Evolutionary conservation across 1,140 invertebrate species (phyloP), one percentile per base, ranked within the genome.

Genomic region (Cotesia typhae): DNA sequence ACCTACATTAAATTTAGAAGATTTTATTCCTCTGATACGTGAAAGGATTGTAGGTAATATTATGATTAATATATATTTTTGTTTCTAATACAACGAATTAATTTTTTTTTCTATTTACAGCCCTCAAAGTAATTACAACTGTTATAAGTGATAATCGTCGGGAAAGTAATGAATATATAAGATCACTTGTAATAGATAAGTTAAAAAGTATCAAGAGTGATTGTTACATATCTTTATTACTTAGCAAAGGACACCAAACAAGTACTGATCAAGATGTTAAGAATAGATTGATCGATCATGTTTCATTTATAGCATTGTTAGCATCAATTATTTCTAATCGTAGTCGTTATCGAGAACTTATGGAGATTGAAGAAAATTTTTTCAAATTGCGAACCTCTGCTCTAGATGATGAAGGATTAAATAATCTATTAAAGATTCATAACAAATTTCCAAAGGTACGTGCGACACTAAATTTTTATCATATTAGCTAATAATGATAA

Each of bases 361-460:
- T 36, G 28, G 35, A 20, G 28, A 3, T 67, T 2, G 66, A 67
- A 28, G 51, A 67, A 55, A 12, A 67, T 28, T 51, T 67, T 1
- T 67, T 67, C 53, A 28, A 47, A 4, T 2, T 67, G 4, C 52
- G 66, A 53, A 9, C 53, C 10, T 20, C 66, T 10, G 20, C 41
- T 36, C 28, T 67, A 5, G 66, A 67, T 55, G 66, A 67, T n/a
- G 20, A 53, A 53, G 51, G 51, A 35, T 7, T 67, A 28, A 28
- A 3, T 28, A 28, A 28, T 28, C 28, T 28, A 28, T 28, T 28
- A 28, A 3, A 28, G 1, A 28, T 28, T 2, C 3, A 28, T 28
- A 28, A 28, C 28, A 3, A 28, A 2, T 28, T 28, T 28, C 28
- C 28, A 28, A 28, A 28, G 28, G 28, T 28, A 28, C 28, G 1